phyloP scores from a whole-genome alignment of 2,888 invertebrate species.

The Barypeithes pellucidus region DNA sequence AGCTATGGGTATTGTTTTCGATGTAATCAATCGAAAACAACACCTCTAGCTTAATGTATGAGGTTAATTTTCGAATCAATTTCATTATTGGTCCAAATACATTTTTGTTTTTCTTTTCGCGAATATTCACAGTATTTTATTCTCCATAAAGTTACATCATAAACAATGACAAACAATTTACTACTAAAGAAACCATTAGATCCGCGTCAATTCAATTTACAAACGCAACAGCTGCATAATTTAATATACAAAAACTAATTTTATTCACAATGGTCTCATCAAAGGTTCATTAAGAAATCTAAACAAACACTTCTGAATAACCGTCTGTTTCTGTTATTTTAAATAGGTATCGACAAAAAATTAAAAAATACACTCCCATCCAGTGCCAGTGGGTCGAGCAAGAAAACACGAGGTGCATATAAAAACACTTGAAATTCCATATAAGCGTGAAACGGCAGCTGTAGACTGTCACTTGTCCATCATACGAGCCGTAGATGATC shows the following conservation, averaged over 20 bases:
- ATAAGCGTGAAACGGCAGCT: conserved; percentile 70
- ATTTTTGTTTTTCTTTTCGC: no score
- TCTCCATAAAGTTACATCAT: no score
- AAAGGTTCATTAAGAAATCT: conserved; percentile 50
- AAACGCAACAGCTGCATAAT: conserved; percentile 28
- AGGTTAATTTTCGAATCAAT: no score
- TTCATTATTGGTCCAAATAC: no score
- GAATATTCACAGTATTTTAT: no score
- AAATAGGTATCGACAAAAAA: conserved; percentile 50
- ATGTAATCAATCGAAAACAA: no score
- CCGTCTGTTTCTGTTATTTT: conserved; percentile 37
- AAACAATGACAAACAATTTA: no score
- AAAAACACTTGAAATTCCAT: conserved; percentile 67
- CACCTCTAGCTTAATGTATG: no score
- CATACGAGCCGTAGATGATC: conserved; percentile 67
- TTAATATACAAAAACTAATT: conserved; percentile 41
- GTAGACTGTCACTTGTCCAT: conserved; percentile 71
- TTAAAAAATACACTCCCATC: conserved; percentile 54
- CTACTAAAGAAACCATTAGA: no score
- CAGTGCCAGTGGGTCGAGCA: conserved; percentile 46
- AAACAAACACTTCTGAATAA: conserved; percentile 48
- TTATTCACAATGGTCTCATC: conserved; percentile 48
- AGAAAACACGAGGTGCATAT: conserved; percentile 54
- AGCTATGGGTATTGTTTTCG: no score
- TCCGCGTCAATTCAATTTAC: conserved; percentile 10